These are phyloP conservation scores for Lota lota DNA, from an alignment of 2,113 vertebrate genomes.

Conservation along the genomic window DNA sequence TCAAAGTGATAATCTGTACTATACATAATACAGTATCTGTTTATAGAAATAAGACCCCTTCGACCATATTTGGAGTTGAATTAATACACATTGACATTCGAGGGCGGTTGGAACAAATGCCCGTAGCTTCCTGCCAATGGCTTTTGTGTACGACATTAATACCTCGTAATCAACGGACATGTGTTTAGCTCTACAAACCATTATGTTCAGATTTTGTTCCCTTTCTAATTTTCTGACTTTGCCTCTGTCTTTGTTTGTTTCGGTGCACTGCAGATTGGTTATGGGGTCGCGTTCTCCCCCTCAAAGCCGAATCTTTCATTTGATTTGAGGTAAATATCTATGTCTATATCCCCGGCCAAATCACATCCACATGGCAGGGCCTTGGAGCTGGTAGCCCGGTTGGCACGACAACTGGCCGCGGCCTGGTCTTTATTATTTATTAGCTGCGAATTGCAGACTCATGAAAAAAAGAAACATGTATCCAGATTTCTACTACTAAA, in stretches of 20 bases:
- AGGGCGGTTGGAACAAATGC: constrained; percentile 56
- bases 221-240: constrained; percentile 26
- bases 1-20: no score
- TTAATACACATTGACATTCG: constrained; percentile 70
- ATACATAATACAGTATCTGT: no score
- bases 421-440: neutral
- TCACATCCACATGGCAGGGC: constrained; percentile 72
- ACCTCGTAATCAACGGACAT: constrained; percentile 70
- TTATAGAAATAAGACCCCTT: no score
- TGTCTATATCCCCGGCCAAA: constrained; percentile 57
- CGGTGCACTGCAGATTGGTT: constrained; percentile 63
- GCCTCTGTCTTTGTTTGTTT: constrained; percentile 29
- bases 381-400: constrained; percentile 46
- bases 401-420: constrained; percentile 47
- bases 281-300: constrained; percentile 67
- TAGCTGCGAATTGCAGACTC: neutral
- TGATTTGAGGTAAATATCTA: constrained; percentile 58
- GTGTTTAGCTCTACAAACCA: constrained; percentile 50
- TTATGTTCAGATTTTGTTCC: constrained; percentile 65
- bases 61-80: constrained; percentile 36
- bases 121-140: constrained; percentile 59
- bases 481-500: no score
- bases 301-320: constrained; percentile 70
- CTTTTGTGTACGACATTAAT: constrained; percentile 62
- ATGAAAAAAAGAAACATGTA: neutral